A percentile compares a stretch with the other conserved stretches of the same genome.
These are phyloP conservation scores for Rugalucina vietnamica DNA, from an alignment of 2,888 invertebrate species.

Conservation along the genomic window DNA sequence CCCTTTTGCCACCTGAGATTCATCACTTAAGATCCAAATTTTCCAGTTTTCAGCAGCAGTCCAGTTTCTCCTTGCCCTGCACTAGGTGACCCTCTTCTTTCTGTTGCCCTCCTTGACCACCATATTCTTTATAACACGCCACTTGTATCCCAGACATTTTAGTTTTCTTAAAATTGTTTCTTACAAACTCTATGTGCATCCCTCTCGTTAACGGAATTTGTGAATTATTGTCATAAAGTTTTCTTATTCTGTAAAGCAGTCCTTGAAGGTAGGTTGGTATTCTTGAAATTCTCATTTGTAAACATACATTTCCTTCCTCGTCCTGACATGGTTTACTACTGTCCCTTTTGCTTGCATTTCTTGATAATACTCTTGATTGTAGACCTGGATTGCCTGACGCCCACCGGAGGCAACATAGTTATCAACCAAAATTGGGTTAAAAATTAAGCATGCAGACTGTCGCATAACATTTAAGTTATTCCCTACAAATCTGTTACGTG, in stretches of 20 bases:
- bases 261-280: conserved; percentile 17
- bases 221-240: background rate
- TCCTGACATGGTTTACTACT: conserved; percentile 21
- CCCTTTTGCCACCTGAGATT: conserved; percentile 20
- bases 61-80: conserved; percentile 22
- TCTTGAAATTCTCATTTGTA: conserved; percentile 10
- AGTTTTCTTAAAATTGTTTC: conserved; percentile 10
- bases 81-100: conserved; percentile 1
- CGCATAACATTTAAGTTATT: too few species aligned
- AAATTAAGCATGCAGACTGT: too few species aligned
- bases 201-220: conserved; percentile 5
- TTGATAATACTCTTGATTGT: too few species aligned
- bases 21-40: conserved; percentile 30
- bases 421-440: too few species aligned
- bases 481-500: too few species aligned
- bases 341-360: background rate
- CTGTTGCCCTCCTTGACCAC: conserved; percentile 20
- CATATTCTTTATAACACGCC: conserved; percentile 20
- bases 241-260: conserved; percentile 14
- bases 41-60: conserved; percentile 20
- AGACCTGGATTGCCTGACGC: too few species aligned
- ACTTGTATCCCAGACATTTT: conserved; percentile 5
- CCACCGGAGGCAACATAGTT: too few species aligned
- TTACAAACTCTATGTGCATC: conserved; percentile 1
- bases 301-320: conserved; percentile 23